A percentile compares a stretch with the other conserved stretches of the same genome.
phyloP scores from a whole-genome alignment of 2,888 invertebrate genomes.

The Tetramorium bicarinatum region DNA sequence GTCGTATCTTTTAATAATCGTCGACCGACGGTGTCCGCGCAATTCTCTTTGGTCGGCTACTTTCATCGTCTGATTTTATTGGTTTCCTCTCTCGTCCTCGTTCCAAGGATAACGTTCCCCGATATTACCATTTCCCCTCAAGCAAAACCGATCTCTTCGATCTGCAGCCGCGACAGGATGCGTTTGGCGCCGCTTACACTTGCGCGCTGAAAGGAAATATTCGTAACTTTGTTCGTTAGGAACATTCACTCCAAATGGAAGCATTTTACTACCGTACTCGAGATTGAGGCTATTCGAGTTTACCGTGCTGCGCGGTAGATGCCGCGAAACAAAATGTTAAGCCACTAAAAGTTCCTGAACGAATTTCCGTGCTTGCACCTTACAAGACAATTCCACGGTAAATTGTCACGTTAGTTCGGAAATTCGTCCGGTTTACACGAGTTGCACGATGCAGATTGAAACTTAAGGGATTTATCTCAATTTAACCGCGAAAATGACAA shows the following conservation, averaged over 20 bases:
- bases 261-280: conserved; percentile 44
- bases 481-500: not conserved
- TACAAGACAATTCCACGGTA: not conserved
- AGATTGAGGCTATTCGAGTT: conserved; percentile 48
- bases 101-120: not conserved
- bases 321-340: conserved; percentile 32
- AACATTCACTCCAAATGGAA: conserved; percentile 45
- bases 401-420: conserved; percentile 15
- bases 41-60: not conserved
- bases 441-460: conserved; percentile 3
- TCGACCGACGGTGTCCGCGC: not conserved
- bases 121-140: conserved; percentile 3
- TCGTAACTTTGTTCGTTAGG: conserved; percentile 54
- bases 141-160: conserved; percentile 18
- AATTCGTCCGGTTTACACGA: conserved; percentile 8
- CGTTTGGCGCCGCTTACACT: not conserved
- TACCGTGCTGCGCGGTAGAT: conserved; percentile 21
- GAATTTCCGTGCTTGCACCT: conserved; percentile 23
- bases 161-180: not conserved
- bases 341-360: conserved; percentile 39
- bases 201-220: conserved; percentile 5
- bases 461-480: not conserved
- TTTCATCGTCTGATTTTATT: not conserved
- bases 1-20: conserved; percentile 35
- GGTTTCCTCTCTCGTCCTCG: not conserved